Percentiles rank a stretch among this genome's conserved stretches.
Conservation (phyloP, 2,113 vertebrate genomes). For the Hippocampus zosterae region DNA sequence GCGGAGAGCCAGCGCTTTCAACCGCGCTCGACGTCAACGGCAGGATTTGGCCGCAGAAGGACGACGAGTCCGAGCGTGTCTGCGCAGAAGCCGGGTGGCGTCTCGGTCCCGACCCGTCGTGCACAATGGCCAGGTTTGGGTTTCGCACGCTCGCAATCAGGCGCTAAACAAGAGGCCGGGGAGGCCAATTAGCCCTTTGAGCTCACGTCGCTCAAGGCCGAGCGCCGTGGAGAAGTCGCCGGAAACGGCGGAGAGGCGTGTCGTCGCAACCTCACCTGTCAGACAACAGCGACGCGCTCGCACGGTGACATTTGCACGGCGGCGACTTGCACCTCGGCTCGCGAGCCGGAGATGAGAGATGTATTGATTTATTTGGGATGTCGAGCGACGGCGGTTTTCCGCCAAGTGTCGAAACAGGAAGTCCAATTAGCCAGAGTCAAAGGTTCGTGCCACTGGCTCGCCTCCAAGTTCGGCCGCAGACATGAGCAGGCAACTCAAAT, state of each 20-base stretch:
- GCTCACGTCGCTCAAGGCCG: constrained; percentile 46
- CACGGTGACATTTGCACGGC: not conserved
- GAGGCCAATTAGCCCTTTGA: constrained; percentile 53
- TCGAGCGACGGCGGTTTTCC: too few species aligned
- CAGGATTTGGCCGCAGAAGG: constrained; percentile 48
- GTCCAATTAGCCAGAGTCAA: too few species aligned
- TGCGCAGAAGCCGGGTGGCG: constrained; percentile 49
- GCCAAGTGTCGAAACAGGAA: too few species aligned
- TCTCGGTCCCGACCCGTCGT: constrained; percentile 30
- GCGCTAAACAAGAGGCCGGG: constrained; percentile 57
- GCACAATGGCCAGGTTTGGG: constrained; percentile 53
- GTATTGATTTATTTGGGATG: too few species aligned
- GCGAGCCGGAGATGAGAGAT: too few species aligned
- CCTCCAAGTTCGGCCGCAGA: too few species aligned
- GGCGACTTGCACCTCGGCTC: too few species aligned
- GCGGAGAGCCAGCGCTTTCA: constrained; percentile 38
- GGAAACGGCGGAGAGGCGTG: constrained; percentile 27
- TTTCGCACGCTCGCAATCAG: constrained; percentile 50
- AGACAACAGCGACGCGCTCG: not conserved
- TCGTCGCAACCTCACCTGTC: constrained; percentile 15
- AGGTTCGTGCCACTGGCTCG: too few species aligned
- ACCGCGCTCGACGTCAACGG: constrained; percentile 22
- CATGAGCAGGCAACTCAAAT: too few species aligned
- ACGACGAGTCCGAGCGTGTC: constrained; percentile 45
- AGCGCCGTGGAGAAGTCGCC: constrained; percentile 43